Evolutionary conservation across 2,888 invertebrate genomes (phyloP).

Genomic region (Agonopterix alstromeriana): DNA sequence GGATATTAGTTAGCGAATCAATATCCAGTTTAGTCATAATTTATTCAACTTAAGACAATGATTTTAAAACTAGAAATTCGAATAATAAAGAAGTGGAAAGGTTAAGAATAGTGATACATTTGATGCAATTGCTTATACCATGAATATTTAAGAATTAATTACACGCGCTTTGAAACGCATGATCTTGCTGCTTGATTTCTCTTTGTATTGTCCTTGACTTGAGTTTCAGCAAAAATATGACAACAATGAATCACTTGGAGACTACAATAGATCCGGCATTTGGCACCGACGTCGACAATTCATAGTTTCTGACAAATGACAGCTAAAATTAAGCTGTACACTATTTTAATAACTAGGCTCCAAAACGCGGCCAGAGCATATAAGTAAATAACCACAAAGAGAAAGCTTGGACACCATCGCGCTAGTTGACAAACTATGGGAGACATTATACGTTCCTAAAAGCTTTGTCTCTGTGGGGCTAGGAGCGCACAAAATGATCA

Average conservation of each 20-base stretch:
- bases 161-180: no score
- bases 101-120: no score
- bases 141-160: no score
- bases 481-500: no score
- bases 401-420: no score
- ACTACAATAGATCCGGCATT: slow-evolving; percentile 53
- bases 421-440: no score
- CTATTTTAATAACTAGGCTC: slow-evolving; percentile 19
- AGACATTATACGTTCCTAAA: no score
- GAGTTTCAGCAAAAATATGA: slow-evolving; percentile 28
- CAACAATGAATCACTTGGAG: slow-evolving; percentile 39
- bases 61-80: no score
- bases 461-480: no score
- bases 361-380: slow-evolving; percentile 18
- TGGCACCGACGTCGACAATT: slow-evolving; percentile 45
- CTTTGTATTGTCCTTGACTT: slow-evolving; percentile 15
- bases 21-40: slow-evolving; percentile 12
- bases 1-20: slow-evolving; percentile 17
- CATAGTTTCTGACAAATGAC: slow-evolving; percentile 54
- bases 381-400: no score
- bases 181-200: slow-evolving; percentile 2
- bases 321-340: slow-evolving; percentile 55
- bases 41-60: background rate
- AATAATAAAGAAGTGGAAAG: no score
- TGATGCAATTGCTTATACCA: no score